A percentile compares a stretch with the other conserved stretches of the same genome.
phyloP scores from a whole-genome alignment of 2,888 invertebrate species.

The Mellilla xanthometata region DNA sequence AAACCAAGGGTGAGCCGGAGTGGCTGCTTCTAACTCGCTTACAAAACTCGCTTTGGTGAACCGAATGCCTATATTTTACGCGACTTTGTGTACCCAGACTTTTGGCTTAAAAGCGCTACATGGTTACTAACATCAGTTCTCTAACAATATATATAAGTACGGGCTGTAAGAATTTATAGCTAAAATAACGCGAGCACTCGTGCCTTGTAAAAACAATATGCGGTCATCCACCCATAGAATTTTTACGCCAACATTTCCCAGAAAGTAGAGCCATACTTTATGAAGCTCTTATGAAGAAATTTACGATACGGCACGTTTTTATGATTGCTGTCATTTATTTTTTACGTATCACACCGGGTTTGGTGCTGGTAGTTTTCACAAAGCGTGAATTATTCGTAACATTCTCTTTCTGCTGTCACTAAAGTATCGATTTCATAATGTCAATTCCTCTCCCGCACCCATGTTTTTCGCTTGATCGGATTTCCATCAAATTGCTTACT shows the following conservation, averaged over 20 bases:
- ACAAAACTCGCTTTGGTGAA: conserved; percentile 43
- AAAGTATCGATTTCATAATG: conserved; percentile 23
- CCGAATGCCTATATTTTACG: conserved; percentile 40
- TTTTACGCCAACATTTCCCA: conserved; percentile 23
- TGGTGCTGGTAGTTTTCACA: background rate
- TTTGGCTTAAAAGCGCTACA: conserved; percentile 18
- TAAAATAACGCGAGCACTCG: conserved; percentile 15
- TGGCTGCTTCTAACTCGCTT: conserved; percentile 52
- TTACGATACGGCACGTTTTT: conserved; percentile 26
- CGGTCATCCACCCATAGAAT: conserved; percentile 24
- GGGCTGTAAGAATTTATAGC: conserved; percentile 18
- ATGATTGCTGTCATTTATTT: conserved; percentile 25
- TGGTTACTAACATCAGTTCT: conserved; percentile 11
- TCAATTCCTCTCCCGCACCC: conserved; percentile 17
- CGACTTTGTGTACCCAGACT: conserved; percentile 27
- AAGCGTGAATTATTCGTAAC: background rate
- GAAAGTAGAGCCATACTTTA: conserved; percentile 25
- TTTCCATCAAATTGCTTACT: conserved; percentile 28
- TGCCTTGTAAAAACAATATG: conserved; percentile 16
- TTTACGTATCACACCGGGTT: conserved; percentile 7
- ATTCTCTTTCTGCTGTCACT: conserved; percentile 1
- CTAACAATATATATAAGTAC: conserved; percentile 21
- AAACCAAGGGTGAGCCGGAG: conserved; percentile 61
- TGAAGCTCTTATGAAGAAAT: conserved; percentile 22
- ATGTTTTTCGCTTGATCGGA: conserved; percentile 24